Evolutionary conservation across 2,113 vertebrate species (phyloP).

Genomic region (Hiodon alosoides): DNA sequence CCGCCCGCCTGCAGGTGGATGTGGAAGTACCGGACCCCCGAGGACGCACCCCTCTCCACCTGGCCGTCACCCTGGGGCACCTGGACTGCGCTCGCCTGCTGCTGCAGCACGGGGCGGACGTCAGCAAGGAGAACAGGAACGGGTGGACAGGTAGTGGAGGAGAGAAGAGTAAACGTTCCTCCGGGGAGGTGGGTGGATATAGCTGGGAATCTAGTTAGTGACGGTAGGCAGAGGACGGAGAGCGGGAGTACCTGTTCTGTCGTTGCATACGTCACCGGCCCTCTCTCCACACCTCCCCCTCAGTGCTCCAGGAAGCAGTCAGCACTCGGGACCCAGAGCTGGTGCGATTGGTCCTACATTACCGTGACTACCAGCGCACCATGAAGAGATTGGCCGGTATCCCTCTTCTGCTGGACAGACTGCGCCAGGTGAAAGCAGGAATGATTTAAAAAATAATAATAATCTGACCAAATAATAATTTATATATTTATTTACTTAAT

Average conservation of each 20-base stretch:
- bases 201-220: neutral
- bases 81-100: constrained; percentile 85
- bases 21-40: constrained; percentile 85
- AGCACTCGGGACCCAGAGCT: constrained; percentile 87
- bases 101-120: constrained; percentile 81
- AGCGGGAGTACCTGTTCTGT: neutral
- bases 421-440: constrained; percentile 77
- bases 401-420: constrained; percentile 85
- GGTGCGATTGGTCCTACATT: constrained; percentile 84
- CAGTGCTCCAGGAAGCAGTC: constrained; percentile 94
- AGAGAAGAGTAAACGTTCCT: neutral
- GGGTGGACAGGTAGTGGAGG: constrained; percentile 86
- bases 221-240: neutral
- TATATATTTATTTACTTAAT: too few relatives aligned
- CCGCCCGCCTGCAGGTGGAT: constrained; percentile 62
- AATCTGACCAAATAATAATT: too few relatives aligned
- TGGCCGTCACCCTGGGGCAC: constrained; percentile 87
- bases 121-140: constrained; percentile 89
- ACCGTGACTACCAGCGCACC: constrained; percentile 92
- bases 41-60: constrained; percentile 87
- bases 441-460: neutral
- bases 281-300: constrained; percentile 12
- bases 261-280: neutral
- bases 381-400: constrained; percentile 89
- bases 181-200: neutral